Conservation (phyloP, 1,140 invertebrate species). For the Lamellibrachia luymesi region DNA sequence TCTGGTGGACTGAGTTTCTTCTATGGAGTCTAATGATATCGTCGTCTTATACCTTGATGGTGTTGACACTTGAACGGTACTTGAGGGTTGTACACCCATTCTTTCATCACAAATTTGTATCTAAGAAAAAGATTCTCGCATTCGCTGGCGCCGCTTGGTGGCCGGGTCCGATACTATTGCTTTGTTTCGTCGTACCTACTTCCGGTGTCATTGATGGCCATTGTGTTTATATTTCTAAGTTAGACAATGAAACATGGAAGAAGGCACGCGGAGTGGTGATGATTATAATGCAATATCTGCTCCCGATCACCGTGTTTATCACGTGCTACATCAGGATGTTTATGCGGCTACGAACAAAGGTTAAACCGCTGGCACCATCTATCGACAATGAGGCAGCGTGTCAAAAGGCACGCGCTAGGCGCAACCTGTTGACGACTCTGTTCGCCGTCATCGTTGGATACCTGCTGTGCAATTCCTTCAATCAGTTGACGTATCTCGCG, state of each 20-base stretch:
- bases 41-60: conserved; percentile 21
- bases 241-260: background rate
- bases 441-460: conserved; percentile 17
- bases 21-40: conserved; percentile 24
- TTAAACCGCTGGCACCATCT: background rate
- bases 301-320: conserved; percentile 16
- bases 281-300: conserved; percentile 19
- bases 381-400: background rate
- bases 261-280: conserved; percentile 20
- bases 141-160: conserved; percentile 6
- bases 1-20: conserved; percentile 21
- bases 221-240: conserved; percentile 6
- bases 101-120: conserved; percentile 21
- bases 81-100: conserved; percentile 26
- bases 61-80: conserved; percentile 25
- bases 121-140: background rate
- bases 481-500: conserved; percentile 25
- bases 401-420: conserved; percentile 14
- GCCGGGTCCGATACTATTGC: background rate
- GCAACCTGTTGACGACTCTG: conserved; percentile 25
- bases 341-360: background rate
- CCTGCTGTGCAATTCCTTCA: conserved; percentile 22
- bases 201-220: conserved; percentile 9
- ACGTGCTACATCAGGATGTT: conserved; percentile 18
- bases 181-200: conserved; percentile 19